Base-by-base conservation (phyloP, 2,797 vertebrate genomes). In the Muscicapa comitata region DNA sequence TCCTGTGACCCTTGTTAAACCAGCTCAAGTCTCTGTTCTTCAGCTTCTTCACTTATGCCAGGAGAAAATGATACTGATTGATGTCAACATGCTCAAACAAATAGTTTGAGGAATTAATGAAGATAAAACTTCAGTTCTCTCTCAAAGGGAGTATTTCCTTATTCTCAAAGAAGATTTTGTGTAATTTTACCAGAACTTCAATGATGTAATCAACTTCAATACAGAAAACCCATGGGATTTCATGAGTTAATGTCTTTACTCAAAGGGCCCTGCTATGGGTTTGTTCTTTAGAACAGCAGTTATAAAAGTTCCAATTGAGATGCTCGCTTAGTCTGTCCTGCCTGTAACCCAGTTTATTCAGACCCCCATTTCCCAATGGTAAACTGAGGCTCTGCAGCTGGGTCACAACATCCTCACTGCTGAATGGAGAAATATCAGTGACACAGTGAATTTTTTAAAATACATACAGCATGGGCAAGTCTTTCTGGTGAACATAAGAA, bases 391-490 rank as follows among this genome's bases (percentile, higher is more conserved):
- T 38, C 42, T 90, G 42, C 42, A 53, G 24, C 54, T 77, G 40
- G 1, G 8, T 68, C 11, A 13, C n/a, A 29, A 10, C 4, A 28
- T 35, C 13, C 13, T 47, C n/a, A 10, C 15, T 70, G 81, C 17
- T 55, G 38, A 78, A 38, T 51, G 31, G 8, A 75, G 21, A 63
- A 83, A 78, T 81, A 65, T 18, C 17, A 57, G 17, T 16, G 38
- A 40, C 12, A 33, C 4, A 18, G 19, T 40, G 65, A 59, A 0
- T 17, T 35, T 33, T 26, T 13, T 26, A 17, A 15, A 5, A 35
- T 38, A 7, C 0, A 7, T 17, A 4, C 3, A 3, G 15, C 7
- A 20, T 38, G 9, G 55, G 2, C 12, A 63, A 63, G 10, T 37
- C 14, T 57, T 77, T 88, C 47, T 54, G 50, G 8, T 3, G 4